Percentiles rank a stretch among this genome's conserved stretches.
These are phyloP conservation scores for Chloroclysta siterata DNA, from an alignment of 2,888 invertebrate species.

Conservation along the genomic window DNA sequence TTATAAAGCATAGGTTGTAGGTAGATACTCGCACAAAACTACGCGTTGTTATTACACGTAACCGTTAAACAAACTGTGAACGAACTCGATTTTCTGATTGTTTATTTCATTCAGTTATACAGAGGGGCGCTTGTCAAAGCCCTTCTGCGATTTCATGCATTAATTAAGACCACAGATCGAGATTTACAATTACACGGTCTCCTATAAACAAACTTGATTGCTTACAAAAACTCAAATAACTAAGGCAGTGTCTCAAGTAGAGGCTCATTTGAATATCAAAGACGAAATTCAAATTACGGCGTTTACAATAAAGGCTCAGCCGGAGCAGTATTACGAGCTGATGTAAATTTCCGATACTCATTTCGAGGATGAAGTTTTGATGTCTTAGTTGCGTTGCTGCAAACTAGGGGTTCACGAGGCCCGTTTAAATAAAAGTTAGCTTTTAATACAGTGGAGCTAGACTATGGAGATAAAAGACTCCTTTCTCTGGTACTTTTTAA, in stretches of 20 bases:
- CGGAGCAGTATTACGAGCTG: constrained; percentile 81
- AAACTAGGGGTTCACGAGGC: constrained; percentile 44
- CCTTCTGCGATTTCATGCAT: constrained; percentile 75
- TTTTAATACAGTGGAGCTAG: background rate
- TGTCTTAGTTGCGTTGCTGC: constrained; percentile 72
- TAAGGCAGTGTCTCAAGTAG: constrained; percentile 85
- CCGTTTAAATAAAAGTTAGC: constrained; percentile 14
- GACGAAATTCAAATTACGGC: constrained; percentile 84
- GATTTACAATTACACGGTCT: constrained; percentile 82
- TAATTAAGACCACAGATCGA: constrained; percentile 81
- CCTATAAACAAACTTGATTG: constrained; percentile 84
- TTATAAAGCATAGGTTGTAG: constrained; percentile 4
- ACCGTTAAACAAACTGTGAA: constrained; percentile 52
- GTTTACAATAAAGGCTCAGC: constrained; percentile 84
- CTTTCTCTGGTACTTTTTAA: too few relatives aligned
- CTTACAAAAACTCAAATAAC: constrained; percentile 85
- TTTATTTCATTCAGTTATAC: constrained; percentile 62
- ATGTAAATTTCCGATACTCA: constrained; percentile 85
- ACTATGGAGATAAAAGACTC: constrained; percentile 2
- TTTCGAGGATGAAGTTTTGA: constrained; percentile 80
- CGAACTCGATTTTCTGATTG: constrained; percentile 54
- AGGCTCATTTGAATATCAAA: constrained; percentile 84
- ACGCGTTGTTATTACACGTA: constrained; percentile 35
- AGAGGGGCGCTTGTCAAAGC: constrained; percentile 64
- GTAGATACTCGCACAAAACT: constrained; percentile 13